Percentiles rank a stretch among this genome's conserved stretches.
These are phyloP conservation scores for Corythoichthys intestinalis DNA, from an alignment of 2,113 vertebrate genomes.

Conservation along the genomic window DNA sequence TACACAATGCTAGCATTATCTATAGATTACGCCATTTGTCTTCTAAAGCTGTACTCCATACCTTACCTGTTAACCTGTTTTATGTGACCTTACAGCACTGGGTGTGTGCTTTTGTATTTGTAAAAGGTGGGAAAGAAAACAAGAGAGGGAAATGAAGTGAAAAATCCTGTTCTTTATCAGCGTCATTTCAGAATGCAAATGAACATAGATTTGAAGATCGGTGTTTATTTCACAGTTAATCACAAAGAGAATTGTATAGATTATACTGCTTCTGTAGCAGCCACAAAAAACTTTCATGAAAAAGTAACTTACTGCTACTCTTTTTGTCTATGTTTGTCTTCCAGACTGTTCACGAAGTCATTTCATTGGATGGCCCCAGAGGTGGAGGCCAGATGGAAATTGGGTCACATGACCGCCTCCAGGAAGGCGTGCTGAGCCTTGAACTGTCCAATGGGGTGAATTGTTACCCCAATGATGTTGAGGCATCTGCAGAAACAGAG, in stretches of 20 bases:
- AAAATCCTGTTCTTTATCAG: conserved; percentile 5
- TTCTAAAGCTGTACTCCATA: conserved; percentile 33
- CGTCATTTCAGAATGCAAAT: neutral
- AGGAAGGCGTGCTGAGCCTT: conserved; percentile 84
- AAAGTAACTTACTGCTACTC: conserved; percentile 10
- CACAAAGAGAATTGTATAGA: neutral
- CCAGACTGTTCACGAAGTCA: conserved; percentile 84
- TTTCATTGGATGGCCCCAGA: conserved; percentile 93
- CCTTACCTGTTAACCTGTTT: conserved; percentile 9
- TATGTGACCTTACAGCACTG: conserved; percentile 19
- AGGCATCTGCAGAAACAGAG: conserved; percentile 57
- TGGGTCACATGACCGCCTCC: conserved; percentile 91
- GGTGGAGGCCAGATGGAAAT: conserved; percentile 97
- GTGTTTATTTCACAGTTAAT: neutral
- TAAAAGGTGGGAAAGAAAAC: conserved; percentile 24
- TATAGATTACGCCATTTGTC: conserved; percentile 25
- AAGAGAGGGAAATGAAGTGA: conserved; percentile 21
- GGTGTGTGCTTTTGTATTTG: conserved; percentile 13
- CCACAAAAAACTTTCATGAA: neutral
- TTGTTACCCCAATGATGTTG: conserved; percentile 67
- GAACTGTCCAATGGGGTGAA: conserved; percentile 84
- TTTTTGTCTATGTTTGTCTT: conserved; percentile 33
- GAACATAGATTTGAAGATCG: neutral
- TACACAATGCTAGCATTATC: conserved; percentile 18
- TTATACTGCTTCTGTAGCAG: neutral